Evolutionary conservation across 2,888 invertebrate species (phyloP).

Genomic region (Vannuccia rotundouncinata): DNA sequence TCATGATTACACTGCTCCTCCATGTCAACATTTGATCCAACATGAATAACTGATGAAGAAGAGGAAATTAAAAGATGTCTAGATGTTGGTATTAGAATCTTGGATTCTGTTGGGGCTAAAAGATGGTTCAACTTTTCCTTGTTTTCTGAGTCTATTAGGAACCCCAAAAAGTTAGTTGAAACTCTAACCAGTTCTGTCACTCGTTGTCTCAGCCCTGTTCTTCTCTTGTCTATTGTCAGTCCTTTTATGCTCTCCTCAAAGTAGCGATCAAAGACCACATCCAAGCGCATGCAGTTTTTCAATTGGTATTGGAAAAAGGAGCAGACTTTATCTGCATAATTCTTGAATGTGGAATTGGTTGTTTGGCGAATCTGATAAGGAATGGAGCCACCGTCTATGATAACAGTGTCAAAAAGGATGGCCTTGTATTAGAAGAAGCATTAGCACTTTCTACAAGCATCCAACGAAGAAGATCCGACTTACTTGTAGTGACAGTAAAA

Average conservation of each 20-base stretch:
- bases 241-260: neutral
- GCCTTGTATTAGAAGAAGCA: neutral
- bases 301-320: neutral
- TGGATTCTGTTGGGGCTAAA: neutral
- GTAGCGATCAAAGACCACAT: neutral
- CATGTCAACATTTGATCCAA: neutral
- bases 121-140: neutral
- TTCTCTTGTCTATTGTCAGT: slow-evolving; percentile 9
- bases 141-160: neutral
- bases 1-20: neutral
- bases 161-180: neutral
- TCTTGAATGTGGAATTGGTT: neutral
- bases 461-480: neutral
- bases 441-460: neutral
- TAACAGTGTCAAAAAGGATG: neutral
- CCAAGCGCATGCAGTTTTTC: neutral
- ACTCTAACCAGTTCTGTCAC: slow-evolving; percentile 14
- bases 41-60: neutral
- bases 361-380: neutral
- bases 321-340: neutral
- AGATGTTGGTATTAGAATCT: neutral
- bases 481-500: neutral
- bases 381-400: neutral
- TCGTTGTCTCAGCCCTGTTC: slow-evolving; percentile 19
- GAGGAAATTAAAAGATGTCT: neutral